Evolutionary conservation across 2,113 vertebrate genomes (phyloP).

Genomic region (Xyliphius kryptos): DNA sequence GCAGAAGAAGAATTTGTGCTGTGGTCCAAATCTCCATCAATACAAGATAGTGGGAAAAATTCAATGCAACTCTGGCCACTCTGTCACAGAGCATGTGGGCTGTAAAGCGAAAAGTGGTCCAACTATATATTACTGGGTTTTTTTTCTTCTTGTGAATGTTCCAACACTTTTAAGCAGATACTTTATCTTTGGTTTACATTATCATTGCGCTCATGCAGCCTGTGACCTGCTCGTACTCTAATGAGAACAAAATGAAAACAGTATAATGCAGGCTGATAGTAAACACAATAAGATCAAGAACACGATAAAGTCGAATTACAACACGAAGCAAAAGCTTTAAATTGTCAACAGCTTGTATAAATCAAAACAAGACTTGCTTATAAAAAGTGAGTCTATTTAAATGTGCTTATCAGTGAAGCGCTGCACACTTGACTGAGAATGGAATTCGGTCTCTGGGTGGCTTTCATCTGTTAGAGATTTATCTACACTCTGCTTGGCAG

Average conservation of each 20-base stretch:
- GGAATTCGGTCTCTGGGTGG: not conserved
- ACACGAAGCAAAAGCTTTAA: not conserved
- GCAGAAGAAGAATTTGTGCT: too few relatives aligned
- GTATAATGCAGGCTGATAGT: not conserved
- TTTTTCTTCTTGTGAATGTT: constrained; percentile 37
- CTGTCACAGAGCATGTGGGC: too few relatives aligned
- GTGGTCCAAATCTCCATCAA: too few relatives aligned
- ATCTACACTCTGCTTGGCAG: constrained; percentile 1
- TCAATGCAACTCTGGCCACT: too few relatives aligned
- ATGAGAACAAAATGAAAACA: too few relatives aligned
- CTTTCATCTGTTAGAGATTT: constrained; percentile 3
- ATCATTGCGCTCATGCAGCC: too few relatives aligned
- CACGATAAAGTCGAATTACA: not conserved
- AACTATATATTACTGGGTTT: too few relatives aligned
- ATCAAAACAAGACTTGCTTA: not conserved
- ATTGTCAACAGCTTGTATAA: not conserved
- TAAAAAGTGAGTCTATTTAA: not conserved
- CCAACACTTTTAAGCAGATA: too few relatives aligned
- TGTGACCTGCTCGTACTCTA: too few relatives aligned
- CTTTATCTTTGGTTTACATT: too few relatives aligned
- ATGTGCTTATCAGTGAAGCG: constrained; percentile 4
- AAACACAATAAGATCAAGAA: constrained; percentile 29
- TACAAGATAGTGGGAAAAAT: too few relatives aligned
- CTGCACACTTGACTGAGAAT: not conserved
- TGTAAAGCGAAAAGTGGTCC: too few relatives aligned